Conservation (phyloP, 1,140 invertebrate genomes). For the Vanessa tameamea region DNA sequence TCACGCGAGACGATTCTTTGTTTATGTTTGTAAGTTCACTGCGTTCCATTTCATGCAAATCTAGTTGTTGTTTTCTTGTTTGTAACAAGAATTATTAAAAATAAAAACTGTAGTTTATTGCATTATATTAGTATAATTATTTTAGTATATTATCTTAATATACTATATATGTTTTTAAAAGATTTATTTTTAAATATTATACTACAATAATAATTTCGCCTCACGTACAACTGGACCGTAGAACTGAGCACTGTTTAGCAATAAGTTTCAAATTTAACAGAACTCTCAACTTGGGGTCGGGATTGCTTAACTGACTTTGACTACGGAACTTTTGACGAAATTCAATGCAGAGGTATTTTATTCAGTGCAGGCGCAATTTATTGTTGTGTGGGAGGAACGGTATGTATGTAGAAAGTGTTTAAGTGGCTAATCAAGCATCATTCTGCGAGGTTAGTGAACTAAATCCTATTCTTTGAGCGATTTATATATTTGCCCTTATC, state of each 20-base stretch:
- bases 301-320: neutral
- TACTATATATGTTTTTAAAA: neutral
- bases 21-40: slow-evolving; percentile 33
- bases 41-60: slow-evolving; percentile 24
- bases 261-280: slow-evolving; percentile 22
- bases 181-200: neutral
- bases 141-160: too few relatives aligned
- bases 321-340: slow-evolving; percentile 9
- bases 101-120: neutral
- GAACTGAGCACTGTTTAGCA: neutral
- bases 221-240: neutral
- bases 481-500: too few relatives aligned
- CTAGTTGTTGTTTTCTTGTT: neutral
- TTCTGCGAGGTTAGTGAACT: slow-evolving; percentile 7
- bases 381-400: slow-evolving; percentile 32
- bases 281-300: neutral
- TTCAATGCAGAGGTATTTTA: neutral
- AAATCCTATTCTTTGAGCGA: neutral
- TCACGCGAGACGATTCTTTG: slow-evolving; percentile 33
- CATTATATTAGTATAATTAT: neutral
- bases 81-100: neutral
- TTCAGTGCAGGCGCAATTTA: slow-evolving; percentile 7
- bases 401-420: slow-evolving; percentile 29
- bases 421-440: slow-evolving; percentile 29
- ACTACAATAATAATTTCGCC: neutral